Evolutionary conservation across 2,113 vertebrate genomes (phyloP), one percentile per base, ranked within the genome.

Genomic region (Grantiella picta): DNA sequence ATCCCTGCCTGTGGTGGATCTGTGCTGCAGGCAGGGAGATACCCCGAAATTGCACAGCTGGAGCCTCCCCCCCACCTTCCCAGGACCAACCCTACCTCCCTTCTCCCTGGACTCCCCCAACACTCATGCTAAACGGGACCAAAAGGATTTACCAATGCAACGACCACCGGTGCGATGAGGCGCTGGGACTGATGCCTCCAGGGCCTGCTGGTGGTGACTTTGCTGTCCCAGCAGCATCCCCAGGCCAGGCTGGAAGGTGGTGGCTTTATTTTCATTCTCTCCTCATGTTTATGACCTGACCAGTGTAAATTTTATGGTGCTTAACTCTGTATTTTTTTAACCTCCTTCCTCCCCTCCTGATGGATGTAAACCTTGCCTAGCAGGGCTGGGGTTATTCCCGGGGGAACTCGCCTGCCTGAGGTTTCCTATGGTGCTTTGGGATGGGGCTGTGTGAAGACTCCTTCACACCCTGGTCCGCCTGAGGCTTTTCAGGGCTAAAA

Each of bases 251-350:
- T 95, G 90, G 65, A 88, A 85, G 78, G 83, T 24, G 82, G 93
- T 88, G 95, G 85, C 75, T 91, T 94, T 44, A 42, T 63, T 78
- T 85, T 94, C 14, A 3, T 91, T 90, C 91, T 91, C 89, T 95
- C 69, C 86, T 95, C 77, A 12, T 31, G 80, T 93, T 95, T 92
- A 93, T 90, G 86, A 89, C 81, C 97, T 73, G 96, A 97, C 91
- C 84, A 93, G 92, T 96, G 94, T 97, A 96, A 89, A 95, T 90
- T 95, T 96, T 85, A 94, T 49, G 98, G 98, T 98, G 98, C 97
- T 98, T 95, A 96, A 76, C 86, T 94, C 93, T 73, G 13, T 92
- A 56, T 52, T 71, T 79, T 87, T 87, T 75, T 72, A 79, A 92
- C 94, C 86, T 91, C 88, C 82, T 88, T 84, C 88, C 88, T 81